Conservation (phyloP, 2,113 vertebrate genomes). For the Formicarius rufipectus region DNA sequence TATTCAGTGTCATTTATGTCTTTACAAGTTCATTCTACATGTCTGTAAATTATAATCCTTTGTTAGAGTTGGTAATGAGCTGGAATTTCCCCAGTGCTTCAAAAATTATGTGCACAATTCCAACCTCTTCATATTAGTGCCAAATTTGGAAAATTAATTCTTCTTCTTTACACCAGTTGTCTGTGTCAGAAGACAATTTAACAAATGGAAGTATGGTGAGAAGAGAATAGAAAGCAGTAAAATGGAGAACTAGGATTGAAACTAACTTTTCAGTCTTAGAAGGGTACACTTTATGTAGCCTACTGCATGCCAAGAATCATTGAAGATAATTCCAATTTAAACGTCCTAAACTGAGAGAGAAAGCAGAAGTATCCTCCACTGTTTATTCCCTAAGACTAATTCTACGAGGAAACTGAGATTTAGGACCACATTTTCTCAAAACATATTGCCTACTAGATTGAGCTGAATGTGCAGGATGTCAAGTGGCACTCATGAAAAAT, state of each 20-base stretch:
- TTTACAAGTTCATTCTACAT: slow-evolving; percentile 21
- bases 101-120: not conserved
- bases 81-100: not conserved
- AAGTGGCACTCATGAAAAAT: not conserved
- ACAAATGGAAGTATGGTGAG: not conserved
- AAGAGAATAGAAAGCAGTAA: not conserved
- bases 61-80: not conserved
- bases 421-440: not conserved
- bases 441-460: not conserved
- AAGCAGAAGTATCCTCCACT: not conserved
- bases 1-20: not conserved
- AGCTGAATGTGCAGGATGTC: not conserved
- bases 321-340: not conserved
- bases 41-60: slow-evolving; percentile 19
- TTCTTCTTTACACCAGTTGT: not conserved
- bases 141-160: slow-evolving; percentile 9
- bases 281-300: not conserved
- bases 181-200: not conserved
- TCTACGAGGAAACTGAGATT: not conserved
- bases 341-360: not conserved
- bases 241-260: not conserved
- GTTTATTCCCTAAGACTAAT: not conserved
- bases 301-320: not conserved
- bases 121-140: not conserved
- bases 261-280: not conserved